phyloP scores from a whole-genome alignment of 2,797 vertebrate species.

The Arnoldichthys spilopterus region DNA sequence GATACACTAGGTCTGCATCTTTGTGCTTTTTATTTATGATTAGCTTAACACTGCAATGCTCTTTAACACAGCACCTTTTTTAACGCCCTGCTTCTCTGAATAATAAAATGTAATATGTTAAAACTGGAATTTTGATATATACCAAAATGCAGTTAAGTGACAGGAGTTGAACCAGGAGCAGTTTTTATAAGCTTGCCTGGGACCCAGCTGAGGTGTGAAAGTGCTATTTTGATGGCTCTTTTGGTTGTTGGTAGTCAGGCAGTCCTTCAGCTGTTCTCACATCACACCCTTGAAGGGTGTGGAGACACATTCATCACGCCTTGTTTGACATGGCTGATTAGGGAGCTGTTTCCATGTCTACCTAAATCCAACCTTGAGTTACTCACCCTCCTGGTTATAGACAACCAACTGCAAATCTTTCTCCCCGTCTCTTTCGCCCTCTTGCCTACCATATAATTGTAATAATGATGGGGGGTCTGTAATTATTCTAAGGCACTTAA shows the following conservation, averaged over 20 bases:
- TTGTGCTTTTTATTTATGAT: background rate
- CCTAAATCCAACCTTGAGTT: slow-evolving; percentile 74
- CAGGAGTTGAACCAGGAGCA: background rate
- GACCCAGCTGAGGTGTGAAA: background rate
- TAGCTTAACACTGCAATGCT: background rate
- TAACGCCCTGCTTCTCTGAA: background rate
- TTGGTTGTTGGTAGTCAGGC: slow-evolving; percentile 3
- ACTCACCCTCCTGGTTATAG: slow-evolving; percentile 71
- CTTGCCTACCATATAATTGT: slow-evolving; percentile 71
- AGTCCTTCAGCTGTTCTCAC: slow-evolving; percentile 62
- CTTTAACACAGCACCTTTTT: background rate
- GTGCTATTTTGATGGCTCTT: slow-evolving; percentile 20
- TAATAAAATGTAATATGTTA: background rate
- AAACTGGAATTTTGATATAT: background rate
- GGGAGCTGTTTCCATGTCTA: slow-evolving; percentile 37
- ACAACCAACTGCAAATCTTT: slow-evolving; percentile 61
- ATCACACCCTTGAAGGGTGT: slow-evolving; percentile 74
- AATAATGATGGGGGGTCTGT: slow-evolving; percentile 74
- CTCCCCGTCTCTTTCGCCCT: slow-evolving; percentile 62
- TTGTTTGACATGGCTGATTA: slow-evolving; percentile 77
- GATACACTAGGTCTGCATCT: background rate
- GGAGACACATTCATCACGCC: slow-evolving; percentile 76
- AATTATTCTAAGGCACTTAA: slow-evolving; percentile 75
- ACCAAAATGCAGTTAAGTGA: background rate
- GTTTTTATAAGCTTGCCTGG: slow-evolving; percentile 12